A percentile compares a stretch with the other conserved stretches of the same genome.
Evolutionary conservation across 2,113 vertebrate species (phyloP).

Genomic region (Lepus americanus): DNA sequence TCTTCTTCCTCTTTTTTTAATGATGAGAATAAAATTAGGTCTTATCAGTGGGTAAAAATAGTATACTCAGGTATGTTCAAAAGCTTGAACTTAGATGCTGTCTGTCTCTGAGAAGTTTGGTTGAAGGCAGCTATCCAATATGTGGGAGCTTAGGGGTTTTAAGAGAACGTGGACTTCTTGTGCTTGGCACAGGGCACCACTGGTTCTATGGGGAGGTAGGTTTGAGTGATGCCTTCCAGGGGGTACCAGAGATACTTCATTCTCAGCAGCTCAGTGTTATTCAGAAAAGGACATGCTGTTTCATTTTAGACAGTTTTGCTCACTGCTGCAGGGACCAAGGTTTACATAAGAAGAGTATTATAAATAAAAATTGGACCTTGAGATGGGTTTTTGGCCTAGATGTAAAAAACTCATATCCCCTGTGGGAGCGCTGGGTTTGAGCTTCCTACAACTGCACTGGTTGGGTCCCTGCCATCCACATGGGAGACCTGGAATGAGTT

Average conservation of each 20-base stretch:
- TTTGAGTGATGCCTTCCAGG: accelerated
- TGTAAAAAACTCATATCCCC: no score
- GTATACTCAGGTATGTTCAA: not conserved
- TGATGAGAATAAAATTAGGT: not conserved
- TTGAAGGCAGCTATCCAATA: not conserved
- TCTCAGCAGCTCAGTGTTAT: not conserved
- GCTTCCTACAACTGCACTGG: no score
- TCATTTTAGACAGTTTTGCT: not conserved
- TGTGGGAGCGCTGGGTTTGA: no score
- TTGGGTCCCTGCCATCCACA: no score
- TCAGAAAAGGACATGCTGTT: not conserved
- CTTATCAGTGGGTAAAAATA: not conserved
- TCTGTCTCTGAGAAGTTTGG: not conserved
- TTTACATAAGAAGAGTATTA: not conserved
- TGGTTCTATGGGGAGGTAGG: not conserved
- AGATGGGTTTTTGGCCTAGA: no score
- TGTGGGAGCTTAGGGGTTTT: accelerated
- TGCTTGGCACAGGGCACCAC: not conserved
- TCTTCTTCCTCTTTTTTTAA: not conserved
- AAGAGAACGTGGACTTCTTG: not conserved
- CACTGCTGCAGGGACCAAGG: not conserved
- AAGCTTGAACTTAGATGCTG: not conserved
- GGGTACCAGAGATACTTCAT: not conserved
- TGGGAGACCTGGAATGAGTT: no score
- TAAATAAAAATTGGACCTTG: not conserved